Conservation (phyloP, 2,888 invertebrate genomes). For the Heteromyza rotundicornis region DNA sequence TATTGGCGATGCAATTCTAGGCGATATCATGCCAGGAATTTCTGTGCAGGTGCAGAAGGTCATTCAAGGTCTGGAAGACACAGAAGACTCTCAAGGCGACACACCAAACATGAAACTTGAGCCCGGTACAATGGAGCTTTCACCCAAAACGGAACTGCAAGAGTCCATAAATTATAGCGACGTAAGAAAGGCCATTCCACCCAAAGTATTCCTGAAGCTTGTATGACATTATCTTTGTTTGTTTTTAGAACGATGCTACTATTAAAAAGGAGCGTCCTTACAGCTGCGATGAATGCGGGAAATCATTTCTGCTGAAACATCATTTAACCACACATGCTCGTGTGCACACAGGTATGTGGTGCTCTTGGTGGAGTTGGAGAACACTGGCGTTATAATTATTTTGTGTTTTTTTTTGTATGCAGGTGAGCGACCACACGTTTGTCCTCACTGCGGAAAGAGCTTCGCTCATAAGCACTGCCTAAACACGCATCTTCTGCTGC, state of each 20-base stretch:
- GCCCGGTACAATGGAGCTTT: conserved; percentile 62
- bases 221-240: background rate
- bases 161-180: conserved; percentile 59
- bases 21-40: conserved; percentile 62
- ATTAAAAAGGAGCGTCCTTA: conserved; percentile 76
- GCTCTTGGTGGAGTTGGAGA: background rate
- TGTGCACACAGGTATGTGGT: conserved; percentile 72
- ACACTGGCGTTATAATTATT: background rate
- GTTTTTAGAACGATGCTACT: conserved; percentile 57
- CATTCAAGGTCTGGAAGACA: conserved; percentile 62
- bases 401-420: conserved; percentile 21
- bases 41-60: conserved; percentile 64
- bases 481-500: conserved; percentile 80
- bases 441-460: conserved; percentile 80
- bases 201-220: conserved; percentile 13
- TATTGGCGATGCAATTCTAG: conserved; percentile 58
- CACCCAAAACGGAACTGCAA: conserved; percentile 62
- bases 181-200: conserved; percentile 51
- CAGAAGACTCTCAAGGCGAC: conserved; percentile 62
- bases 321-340: conserved; percentile 84
- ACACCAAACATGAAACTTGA: conserved; percentile 63
- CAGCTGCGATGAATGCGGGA: conserved; percentile 82
- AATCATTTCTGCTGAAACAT: conserved; percentile 82
- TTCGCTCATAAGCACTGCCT: conserved; percentile 84
- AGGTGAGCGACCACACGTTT: conserved; percentile 80